These are phyloP conservation scores for Anniella stebbinsi DNA, from an alignment of 2,797 vertebrate species.

Conservation along the genomic window DNA sequence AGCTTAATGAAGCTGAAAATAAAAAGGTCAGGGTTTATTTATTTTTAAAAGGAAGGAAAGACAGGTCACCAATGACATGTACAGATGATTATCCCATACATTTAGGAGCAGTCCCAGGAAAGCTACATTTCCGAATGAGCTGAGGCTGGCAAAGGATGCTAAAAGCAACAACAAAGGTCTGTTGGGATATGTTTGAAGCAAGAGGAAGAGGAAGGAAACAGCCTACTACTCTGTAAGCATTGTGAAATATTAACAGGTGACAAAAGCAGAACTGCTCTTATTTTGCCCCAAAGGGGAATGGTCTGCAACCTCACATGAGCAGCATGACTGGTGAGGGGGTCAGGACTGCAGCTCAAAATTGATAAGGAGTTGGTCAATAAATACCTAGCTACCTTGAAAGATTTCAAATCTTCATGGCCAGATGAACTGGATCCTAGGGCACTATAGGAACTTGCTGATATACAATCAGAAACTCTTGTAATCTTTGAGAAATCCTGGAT, in stretches of 20 bases:
- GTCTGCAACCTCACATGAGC: background rate
- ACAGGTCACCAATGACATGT: background rate
- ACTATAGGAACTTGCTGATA: no score
- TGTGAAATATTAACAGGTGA: background rate
- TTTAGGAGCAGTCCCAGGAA: background rate
- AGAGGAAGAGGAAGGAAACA: background rate
- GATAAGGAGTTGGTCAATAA: no score
- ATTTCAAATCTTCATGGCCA: no score
- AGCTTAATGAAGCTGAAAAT: background rate
- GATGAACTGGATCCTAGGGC: no score
- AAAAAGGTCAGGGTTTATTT: background rate
- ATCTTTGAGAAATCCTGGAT: background rate
- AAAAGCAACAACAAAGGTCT: background rate
- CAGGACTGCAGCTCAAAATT: background rate
- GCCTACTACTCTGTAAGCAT: background rate
- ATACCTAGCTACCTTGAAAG: no score
- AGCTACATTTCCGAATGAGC: background rate
- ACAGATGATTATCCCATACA: background rate
- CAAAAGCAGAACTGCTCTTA: background rate
- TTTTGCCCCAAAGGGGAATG: background rate
- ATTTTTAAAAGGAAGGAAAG: background rate
- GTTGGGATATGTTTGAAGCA: background rate
- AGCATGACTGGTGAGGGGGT: background rate
- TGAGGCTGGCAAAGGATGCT: background rate
- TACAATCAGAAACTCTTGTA: background rate